Conservation (phyloP, 2,797 vertebrate species). For the Notamacropus eugenii region DNA sequence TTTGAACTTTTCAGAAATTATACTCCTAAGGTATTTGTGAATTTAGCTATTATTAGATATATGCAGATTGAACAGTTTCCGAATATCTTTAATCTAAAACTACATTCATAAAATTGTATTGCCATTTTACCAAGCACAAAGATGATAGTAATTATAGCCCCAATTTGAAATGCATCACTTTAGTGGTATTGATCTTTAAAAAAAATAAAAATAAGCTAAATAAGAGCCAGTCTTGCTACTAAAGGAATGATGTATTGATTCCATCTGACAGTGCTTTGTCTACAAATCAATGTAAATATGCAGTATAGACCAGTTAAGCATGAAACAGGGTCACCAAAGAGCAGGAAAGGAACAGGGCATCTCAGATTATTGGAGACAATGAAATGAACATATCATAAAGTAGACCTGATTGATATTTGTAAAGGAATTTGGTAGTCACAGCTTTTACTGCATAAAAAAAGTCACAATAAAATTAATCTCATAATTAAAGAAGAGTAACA, state of each 20-base stretch:
- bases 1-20: neutral
- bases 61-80: constrained; percentile 7
- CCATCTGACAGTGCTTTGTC: constrained; percentile 91
- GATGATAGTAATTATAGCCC: constrained; percentile 90
- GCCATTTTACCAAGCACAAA: constrained; percentile 86
- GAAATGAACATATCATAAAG: constrained; percentile 90
- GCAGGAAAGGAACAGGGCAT: constrained; percentile 87
- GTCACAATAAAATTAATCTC: constrained; percentile 52
- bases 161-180: constrained; percentile 91
- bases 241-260: constrained; percentile 97
- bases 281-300: constrained; percentile 90
- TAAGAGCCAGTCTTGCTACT: constrained; percentile 89
- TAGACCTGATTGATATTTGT: constrained; percentile 76
- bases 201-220: constrained; percentile 89
- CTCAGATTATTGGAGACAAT: constrained; percentile 82
- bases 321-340: constrained; percentile 87
- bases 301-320: constrained; percentile 88
- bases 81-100: constrained; percentile 58
- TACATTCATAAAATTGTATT: constrained; percentile 66
- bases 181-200: constrained; percentile 90
- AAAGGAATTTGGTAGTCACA: constrained; percentile 78
- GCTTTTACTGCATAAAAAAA: constrained; percentile 49
- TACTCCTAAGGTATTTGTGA: constrained; percentile 33
- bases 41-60: neutral
- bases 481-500: constrained; percentile 27